Conservation (phyloP, 2,113 vertebrate genomes). For the Corythornis vintsioides region DNA sequence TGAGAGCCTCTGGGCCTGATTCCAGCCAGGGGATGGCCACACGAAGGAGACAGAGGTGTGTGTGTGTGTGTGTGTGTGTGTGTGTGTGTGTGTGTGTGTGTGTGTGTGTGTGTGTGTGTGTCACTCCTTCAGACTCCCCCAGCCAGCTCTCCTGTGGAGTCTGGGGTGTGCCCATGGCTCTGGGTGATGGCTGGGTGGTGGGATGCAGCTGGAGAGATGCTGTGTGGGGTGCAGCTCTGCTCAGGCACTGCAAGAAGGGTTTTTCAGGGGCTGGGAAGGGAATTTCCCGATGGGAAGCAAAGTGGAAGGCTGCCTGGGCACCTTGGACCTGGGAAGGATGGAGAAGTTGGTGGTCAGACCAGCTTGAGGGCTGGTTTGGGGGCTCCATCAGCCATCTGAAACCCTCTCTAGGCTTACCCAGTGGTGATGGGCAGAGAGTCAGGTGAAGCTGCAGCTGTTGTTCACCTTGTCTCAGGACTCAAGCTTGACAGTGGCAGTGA, state of each 20-base stretch:
- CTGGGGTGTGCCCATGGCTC: neutral
- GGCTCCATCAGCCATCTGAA: neutral
- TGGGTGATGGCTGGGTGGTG: neutral
- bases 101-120: fast-evolving
- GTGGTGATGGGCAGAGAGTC: neutral
- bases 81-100: fast-evolving
- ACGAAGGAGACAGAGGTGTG: fast-evolving
- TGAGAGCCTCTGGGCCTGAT: neutral
- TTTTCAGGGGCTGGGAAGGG: neutral
- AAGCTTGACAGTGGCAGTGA: neutral
- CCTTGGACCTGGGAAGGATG: neutral
- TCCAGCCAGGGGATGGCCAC: neutral
- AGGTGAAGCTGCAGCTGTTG: neutral
- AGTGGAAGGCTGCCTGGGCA: neutral
- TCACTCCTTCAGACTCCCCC: neutral
- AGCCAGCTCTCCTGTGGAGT: neutral
- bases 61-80: neutral
- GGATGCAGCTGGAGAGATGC: neutral
- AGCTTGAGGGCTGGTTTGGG: neutral
- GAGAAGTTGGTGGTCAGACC: neutral
- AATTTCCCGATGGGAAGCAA: neutral
- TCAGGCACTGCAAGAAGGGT: neutral
- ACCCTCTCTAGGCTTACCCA: neutral
- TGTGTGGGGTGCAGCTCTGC: neutral
- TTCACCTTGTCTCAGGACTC: neutral